Evolutionary conservation across 2,113 vertebrate species (phyloP).

Genomic region (Litocranius walleri): DNA sequence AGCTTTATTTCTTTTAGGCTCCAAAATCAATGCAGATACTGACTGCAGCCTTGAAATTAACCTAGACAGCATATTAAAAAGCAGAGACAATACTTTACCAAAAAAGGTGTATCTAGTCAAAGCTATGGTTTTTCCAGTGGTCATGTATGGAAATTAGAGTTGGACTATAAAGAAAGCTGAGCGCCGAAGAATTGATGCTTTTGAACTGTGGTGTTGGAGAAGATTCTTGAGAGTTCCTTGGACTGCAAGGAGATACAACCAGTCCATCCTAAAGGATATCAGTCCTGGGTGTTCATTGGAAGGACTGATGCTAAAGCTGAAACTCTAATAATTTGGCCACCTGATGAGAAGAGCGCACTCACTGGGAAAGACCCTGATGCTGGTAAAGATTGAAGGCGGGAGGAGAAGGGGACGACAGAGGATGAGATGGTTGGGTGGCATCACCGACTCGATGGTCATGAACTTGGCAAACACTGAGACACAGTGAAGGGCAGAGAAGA

Average conservation of each 20-base stretch:
- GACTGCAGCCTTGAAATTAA: no score
- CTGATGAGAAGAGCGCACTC: background rate
- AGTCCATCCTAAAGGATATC: background rate
- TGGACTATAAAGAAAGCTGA: no score
- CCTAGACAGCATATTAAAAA: no score
- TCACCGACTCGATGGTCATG: fast-evolving
- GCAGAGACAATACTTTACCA: no score
- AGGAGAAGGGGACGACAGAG: background rate
- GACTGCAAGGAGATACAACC: background rate
- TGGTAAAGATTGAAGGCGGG: fast-evolving
- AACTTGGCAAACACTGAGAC: background rate
- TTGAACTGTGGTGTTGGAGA: no score
- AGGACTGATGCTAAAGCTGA: background rate
- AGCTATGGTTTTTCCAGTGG: no score
- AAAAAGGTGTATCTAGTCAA: no score
- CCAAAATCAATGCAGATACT: no score
- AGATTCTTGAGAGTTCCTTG: background rate
- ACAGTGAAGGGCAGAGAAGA: background rate
- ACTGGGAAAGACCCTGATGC: background rate
- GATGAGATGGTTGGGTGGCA: background rate
- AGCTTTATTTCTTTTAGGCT: no score
- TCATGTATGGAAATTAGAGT: no score
- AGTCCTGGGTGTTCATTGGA: background rate
- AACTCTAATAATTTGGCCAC: background rate
- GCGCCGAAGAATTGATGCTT: no score